A percentile compares a stretch with the other conserved stretches of the same genome.
Conservation (phyloP, 2,113 vertebrate genomes). For the Salvator merianae region DNA sequence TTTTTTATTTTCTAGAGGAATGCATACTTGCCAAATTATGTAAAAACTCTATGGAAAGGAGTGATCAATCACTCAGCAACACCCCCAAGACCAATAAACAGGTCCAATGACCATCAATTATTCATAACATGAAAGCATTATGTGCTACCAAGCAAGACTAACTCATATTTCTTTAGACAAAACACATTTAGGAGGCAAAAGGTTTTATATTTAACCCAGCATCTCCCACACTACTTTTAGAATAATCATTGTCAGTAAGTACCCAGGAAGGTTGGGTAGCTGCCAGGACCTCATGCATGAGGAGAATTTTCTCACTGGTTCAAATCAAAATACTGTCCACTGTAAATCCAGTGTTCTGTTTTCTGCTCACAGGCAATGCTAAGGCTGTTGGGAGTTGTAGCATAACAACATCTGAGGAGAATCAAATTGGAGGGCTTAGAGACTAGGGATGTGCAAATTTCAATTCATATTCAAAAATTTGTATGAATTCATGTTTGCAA, state of each 20-base stretch:
- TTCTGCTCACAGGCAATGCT: too few relatives aligned
- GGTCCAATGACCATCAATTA: slow-evolving; percentile 10
- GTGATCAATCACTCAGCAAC: neutral
- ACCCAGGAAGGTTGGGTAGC: neutral
- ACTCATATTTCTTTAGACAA: slow-evolving; percentile 23
- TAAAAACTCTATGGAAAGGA: slow-evolving; percentile 3
- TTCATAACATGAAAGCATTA: slow-evolving; percentile 25
- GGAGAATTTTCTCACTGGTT: neutral
- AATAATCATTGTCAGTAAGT: neutral
- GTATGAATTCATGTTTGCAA: too few relatives aligned
- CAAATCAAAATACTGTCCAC: neutral
- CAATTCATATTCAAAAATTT: too few relatives aligned
- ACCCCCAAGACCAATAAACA: slow-evolving; percentile 18
- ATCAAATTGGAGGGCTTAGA: too few relatives aligned
- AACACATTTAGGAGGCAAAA: neutral
- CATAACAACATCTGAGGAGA: too few relatives aligned
- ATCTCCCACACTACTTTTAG: neutral
- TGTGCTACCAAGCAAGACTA: neutral
- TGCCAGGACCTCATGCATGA: neutral
- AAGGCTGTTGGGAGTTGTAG: too few relatives aligned
- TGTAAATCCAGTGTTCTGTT: neutral
- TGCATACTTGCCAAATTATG: slow-evolving; percentile 1
- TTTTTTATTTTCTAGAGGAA: neutral
- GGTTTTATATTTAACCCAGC: slow-evolving; percentile 1
- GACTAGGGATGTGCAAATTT: too few relatives aligned